Percentiles rank a stretch among this genome's conserved stretches.
These are phyloP conservation scores for Amblyjoppa fuscipennis DNA, from an alignment of 2,888 invertebrate species.

Conservation along the genomic window DNA sequence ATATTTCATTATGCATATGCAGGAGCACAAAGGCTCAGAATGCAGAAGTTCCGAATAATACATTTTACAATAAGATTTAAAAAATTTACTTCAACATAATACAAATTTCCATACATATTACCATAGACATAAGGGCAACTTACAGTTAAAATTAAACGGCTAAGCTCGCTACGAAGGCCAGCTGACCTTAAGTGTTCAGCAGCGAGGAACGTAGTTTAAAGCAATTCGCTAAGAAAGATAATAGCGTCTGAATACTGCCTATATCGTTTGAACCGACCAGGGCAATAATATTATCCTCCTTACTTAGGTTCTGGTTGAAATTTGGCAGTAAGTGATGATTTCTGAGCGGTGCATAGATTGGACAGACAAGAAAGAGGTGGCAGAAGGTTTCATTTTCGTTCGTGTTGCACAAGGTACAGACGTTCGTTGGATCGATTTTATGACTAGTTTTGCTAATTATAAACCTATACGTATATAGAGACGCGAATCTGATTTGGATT, in stretches of 20 bases:
- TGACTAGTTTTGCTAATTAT: too few relatives aligned
- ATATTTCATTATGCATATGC: too few relatives aligned
- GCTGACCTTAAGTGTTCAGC: neutral
- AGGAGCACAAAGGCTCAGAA: neutral
- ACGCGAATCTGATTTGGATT: too few relatives aligned
- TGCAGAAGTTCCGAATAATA: slow-evolving; percentile 1
- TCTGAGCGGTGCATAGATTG: neutral
- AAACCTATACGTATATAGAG: too few relatives aligned
- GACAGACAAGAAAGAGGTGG: neutral
- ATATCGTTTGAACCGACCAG: neutral
- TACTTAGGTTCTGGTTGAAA: neutral
- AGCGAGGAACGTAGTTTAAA: neutral
- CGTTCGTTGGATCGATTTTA: too few relatives aligned
- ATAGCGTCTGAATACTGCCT: neutral
- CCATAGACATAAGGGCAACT: neutral
- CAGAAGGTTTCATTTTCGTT: too few relatives aligned
- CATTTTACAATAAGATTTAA: neutral
- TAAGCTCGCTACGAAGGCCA: neutral
- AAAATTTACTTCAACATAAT: neutral
- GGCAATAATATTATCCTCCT: neutral
- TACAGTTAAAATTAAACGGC: neutral
- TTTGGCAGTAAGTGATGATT: neutral
- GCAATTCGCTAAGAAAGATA: neutral
- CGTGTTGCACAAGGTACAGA: too few relatives aligned
- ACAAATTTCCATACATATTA: neutral